These are phyloP conservation scores for Pseudachorutes palmiensis DNA, from an alignment of 1,140 invertebrate genomes.

Conservation along the genomic window DNA sequence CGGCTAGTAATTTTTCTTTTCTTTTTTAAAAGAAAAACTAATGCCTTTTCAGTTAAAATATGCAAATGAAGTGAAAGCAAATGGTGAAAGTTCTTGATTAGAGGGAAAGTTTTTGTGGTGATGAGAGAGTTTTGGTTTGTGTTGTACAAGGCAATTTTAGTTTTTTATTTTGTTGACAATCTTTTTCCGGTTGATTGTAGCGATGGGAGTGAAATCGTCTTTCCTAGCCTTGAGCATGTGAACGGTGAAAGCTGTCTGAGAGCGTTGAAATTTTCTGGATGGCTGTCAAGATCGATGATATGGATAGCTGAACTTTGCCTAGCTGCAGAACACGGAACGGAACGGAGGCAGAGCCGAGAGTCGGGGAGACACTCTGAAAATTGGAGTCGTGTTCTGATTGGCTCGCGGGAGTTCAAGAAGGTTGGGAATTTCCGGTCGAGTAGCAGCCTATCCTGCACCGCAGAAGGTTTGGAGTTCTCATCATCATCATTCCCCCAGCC, in stretches of 20 bases:
- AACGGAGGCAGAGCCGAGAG: constrained; percentile 26
- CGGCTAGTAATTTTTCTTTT: no score
- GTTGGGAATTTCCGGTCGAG: constrained; percentile 32
- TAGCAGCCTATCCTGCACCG: constrained; percentile 30
- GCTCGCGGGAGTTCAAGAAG: constrained; percentile 31
- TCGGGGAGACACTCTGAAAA: no score
- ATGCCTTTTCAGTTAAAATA: no score
- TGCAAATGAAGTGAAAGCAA: no score
- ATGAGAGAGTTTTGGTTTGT: no score
- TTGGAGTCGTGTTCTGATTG: constrained; percentile 26
- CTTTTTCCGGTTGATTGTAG: no score
- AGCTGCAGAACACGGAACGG: neutral
- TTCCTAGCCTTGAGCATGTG: neutral
- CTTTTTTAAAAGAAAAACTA: no score
- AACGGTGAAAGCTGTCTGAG: neutral
- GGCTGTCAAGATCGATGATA: neutral
- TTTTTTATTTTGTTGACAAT: no score
- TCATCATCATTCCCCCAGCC: neutral
- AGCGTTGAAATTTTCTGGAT: neutral
- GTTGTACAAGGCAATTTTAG: no score
- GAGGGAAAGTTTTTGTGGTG: no score
- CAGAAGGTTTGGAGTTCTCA: neutral
- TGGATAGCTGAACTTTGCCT: neutral
- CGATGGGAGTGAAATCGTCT: neutral
- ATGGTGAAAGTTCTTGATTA: no score